These are phyloP conservation scores for Eublepharis macularius DNA, from an alignment of 2,113 vertebrate species.

Conservation along the genomic window DNA sequence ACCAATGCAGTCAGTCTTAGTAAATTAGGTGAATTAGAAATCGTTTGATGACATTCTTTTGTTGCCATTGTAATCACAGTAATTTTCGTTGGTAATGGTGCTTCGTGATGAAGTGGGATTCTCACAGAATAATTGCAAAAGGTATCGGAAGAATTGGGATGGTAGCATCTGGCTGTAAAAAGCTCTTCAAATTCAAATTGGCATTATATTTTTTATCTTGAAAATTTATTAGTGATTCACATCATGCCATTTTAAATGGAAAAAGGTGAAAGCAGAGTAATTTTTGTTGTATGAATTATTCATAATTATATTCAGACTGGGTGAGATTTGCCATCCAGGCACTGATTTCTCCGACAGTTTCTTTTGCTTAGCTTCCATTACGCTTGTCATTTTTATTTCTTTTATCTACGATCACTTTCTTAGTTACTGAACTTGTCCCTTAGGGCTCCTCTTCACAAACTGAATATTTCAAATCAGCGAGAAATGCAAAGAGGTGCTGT, in stretches of 20 bases:
- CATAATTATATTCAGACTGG: conserved; percentile 77
- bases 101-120: conserved; percentile 77
- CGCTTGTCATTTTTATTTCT: conserved; percentile 86
- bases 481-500: conserved; percentile 74
- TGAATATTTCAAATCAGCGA: conserved; percentile 81
- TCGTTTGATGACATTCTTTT: conserved; percentile 76
- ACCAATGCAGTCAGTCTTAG: conserved; percentile 69
- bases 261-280: conserved; percentile 86
- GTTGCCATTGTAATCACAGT: conserved; percentile 80
- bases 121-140: conserved; percentile 79
- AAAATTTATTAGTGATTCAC: conserved; percentile 85
- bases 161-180: conserved; percentile 80
- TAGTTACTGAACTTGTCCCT: conserved; percentile 77
- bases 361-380: conserved; percentile 78
- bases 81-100: conserved; percentile 78
- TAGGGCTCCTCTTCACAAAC: conserved; percentile 79
- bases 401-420: conserved; percentile 79
- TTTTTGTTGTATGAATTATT: conserved; percentile 89
- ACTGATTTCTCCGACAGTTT: conserved; percentile 78
- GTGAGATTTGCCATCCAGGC: conserved; percentile 79
- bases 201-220: conserved; percentile 80
- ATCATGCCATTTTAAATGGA: conserved; percentile 81
- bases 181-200: conserved; percentile 84
- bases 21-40: conserved; percentile 78
- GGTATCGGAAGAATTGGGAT: conserved; percentile 75